Conservation (phyloP, 1,140 invertebrate species). For the Amyelois transitella region DNA sequence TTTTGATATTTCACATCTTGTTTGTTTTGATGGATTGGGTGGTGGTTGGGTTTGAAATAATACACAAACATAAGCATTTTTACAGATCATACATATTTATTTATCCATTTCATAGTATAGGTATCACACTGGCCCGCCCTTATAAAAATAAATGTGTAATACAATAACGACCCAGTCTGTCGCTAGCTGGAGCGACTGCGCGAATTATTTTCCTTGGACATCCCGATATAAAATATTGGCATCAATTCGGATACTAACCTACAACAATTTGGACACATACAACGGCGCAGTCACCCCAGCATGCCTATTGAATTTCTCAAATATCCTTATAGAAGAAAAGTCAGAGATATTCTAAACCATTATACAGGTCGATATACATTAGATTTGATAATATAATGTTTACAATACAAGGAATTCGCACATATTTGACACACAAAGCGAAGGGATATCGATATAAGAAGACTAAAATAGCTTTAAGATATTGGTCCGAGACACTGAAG, state of each 20-base stretch:
- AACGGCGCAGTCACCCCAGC: constrained; percentile 54
- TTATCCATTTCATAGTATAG: constrained; percentile 73
- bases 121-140: constrained; percentile 74
- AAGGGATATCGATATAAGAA: constrained; percentile 58
- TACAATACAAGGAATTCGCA: constrained; percentile 70
- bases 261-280: constrained; percentile 65
- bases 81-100: constrained; percentile 75
- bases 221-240: constrained; percentile 48
- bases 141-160: constrained; percentile 74
- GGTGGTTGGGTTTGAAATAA: constrained; percentile 35
- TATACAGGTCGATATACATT: constrained; percentile 72
- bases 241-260: constrained; percentile 55
- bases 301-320: constrained; percentile 50
- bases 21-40: background rate
- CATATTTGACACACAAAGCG: constrained; percentile 74
- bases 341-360: constrained; percentile 68
- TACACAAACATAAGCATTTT: constrained; percentile 59
- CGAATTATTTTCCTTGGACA: constrained; percentile 21
- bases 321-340: constrained; percentile 64
- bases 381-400: constrained; percentile 51
- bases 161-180: constrained; percentile 61
- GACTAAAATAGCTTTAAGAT: constrained; percentile 59
- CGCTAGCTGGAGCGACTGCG: constrained; percentile 45
- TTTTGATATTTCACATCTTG: too few species aligned
- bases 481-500: constrained; percentile 73